Conservation (phyloP, 2,113 vertebrate genomes). For the Carlito syrichta region DNA sequence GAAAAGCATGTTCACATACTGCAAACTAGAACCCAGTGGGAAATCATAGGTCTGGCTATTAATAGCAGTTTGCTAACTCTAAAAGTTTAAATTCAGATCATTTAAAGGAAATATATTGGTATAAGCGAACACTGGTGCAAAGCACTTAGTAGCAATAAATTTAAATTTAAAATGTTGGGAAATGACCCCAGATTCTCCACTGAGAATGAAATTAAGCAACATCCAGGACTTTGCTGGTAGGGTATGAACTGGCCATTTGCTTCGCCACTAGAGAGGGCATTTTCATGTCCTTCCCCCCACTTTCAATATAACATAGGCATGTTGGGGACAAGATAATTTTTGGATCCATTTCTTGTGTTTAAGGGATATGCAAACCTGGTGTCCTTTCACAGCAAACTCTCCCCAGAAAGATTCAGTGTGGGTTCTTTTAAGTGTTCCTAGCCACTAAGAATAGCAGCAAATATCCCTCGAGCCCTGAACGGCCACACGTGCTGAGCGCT, state of each 20-base stretch:
- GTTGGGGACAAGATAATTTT: neutral
- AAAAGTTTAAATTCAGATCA: slow-evolving; percentile 13
- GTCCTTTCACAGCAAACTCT: neutral
- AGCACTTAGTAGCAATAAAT: neutral
- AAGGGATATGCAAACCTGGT: neutral
- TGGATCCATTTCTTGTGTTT: neutral
- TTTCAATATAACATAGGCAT: neutral
- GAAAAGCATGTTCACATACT: neutral
- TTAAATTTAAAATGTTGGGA: neutral
- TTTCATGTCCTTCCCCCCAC: neutral
- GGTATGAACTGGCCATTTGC: neutral
- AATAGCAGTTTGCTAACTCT: neutral
- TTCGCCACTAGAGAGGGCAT: neutral
- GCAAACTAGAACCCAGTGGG: neutral
- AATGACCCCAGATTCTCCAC: neutral
- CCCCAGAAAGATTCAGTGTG: neutral
- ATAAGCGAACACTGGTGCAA: neutral
- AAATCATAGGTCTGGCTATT: neutral
- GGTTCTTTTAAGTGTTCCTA: neutral
- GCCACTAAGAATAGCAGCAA: neutral
- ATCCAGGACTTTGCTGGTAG: neutral
- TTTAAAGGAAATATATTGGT: slow-evolving; percentile 4
- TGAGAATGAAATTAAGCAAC: no score
- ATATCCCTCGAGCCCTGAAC: neutral
- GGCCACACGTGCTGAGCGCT: neutral